phyloP scores from a whole-genome alignment of 2,113 vertebrate species.

The Ellobius talpinus region DNA sequence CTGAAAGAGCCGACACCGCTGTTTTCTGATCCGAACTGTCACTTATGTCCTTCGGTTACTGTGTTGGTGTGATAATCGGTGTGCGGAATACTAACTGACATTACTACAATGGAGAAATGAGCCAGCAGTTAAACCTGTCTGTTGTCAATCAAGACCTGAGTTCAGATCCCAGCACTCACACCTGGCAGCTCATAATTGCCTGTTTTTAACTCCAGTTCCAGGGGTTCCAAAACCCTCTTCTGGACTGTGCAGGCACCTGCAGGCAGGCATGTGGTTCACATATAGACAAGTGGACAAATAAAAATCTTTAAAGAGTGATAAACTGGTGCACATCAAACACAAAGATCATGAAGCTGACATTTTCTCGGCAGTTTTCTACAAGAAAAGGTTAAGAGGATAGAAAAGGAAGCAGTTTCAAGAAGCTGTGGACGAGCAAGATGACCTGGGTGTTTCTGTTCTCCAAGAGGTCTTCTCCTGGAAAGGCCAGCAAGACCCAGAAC shows the following conservation, averaged over 20 bases:
- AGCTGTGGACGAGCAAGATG: not conserved
- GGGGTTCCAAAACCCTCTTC: not conserved
- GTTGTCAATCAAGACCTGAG: not conserved
- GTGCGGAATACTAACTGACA: not conserved
- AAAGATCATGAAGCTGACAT: not conserved
- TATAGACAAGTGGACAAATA: not conserved
- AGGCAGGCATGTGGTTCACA: not conserved
- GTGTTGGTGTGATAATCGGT: not conserved
- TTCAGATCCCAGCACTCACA: not conserved
- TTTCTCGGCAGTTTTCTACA: not conserved
- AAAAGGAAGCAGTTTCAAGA: not conserved
- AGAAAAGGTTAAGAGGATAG: not conserved
- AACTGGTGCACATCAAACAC: not conserved
- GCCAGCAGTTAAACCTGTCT: not conserved
- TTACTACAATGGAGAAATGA: not conserved
- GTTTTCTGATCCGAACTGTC: not conserved
- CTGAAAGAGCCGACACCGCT: not conserved
- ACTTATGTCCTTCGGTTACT: not conserved
- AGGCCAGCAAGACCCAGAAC: not conserved
- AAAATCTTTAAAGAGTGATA: not conserved
- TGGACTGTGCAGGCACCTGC: not conserved
- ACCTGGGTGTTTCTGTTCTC: not conserved
- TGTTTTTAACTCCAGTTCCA: not conserved
- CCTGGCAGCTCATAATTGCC: not conserved
- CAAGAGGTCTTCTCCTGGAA: constrained; percentile 11